These are phyloP conservation scores for Streblospio benedicti DNA, from an alignment of 1,140 invertebrate species.

Conservation along the genomic window DNA sequence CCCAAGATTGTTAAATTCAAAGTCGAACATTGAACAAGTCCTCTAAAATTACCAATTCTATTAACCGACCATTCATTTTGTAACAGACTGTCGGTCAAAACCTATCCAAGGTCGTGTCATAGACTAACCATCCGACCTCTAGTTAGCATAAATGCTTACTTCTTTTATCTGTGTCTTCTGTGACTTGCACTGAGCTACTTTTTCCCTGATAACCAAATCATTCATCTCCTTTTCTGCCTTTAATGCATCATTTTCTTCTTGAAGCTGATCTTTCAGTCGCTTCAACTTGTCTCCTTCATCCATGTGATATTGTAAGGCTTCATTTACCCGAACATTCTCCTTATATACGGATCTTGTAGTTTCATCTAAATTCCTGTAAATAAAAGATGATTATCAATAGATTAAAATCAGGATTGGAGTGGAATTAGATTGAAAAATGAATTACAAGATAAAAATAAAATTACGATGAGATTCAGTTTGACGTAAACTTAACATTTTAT, in stretches of 20 bases:
- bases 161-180: constrained; percentile 39
- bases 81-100: too few relatives aligned
- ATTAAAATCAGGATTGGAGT: neutral
- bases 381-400: neutral
- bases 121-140: neutral
- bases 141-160: constrained; percentile 22
- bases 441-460: too few relatives aligned
- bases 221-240: constrained; percentile 38
- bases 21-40: neutral
- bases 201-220: constrained; percentile 40
- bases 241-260: constrained; percentile 34
- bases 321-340: constrained; percentile 43
- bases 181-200: constrained; percentile 34
- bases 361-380: constrained; percentile 43
- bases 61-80: too few relatives aligned
- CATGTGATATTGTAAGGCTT: constrained; percentile 42
- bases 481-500: too few relatives aligned
- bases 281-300: constrained; percentile 38
- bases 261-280: constrained; percentile 29
- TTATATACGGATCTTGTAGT: constrained; percentile 46
- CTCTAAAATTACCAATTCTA: too few relatives aligned
- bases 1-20: neutral
- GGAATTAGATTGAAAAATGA: too few relatives aligned
- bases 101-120: too few relatives aligned
- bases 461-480: too few relatives aligned